A percentile compares a stretch with the other conserved stretches of the same genome.
Evolutionary conservation across 2,797 vertebrate genomes (phyloP).

Genomic region (Platyrinchus mystaceus): DNA sequence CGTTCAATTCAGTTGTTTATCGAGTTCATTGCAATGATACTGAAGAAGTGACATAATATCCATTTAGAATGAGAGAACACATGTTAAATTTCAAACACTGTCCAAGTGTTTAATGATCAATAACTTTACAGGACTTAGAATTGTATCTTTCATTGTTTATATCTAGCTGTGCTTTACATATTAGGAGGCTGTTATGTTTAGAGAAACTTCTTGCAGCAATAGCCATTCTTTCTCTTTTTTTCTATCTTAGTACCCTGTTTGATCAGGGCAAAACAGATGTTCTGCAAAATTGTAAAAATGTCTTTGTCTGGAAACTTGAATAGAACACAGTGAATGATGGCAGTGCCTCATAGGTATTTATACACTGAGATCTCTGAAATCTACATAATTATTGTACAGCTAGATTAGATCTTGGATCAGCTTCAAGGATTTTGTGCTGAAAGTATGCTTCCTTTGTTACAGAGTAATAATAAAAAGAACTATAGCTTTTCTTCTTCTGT

Average conservation of each 20-base stretch:
- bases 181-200: neutral
- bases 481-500: neutral
- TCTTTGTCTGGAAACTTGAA: neutral
- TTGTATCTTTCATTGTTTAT: neutral
- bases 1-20: neutral
- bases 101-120: neutral
- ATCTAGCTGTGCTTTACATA: neutral
- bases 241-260: neutral
- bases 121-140: neutral
- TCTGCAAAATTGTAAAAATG: neutral
- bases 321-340: neutral
- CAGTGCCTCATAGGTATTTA: neutral
- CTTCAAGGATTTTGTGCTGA: conserved; percentile 34
- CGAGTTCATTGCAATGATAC: neutral
- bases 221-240: neutral
- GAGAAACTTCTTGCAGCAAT: neutral
- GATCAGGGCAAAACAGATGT: neutral
- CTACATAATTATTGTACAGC: neutral
- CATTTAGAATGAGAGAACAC: neutral
- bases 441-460: neutral
- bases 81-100: neutral
- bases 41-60: neutral
- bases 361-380: neutral
- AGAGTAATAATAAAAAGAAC: neutral
- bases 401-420: conserved; percentile 13